phyloP scores from a whole-genome alignment of 2,888 invertebrate species.

The Melieria omissa region DNA sequence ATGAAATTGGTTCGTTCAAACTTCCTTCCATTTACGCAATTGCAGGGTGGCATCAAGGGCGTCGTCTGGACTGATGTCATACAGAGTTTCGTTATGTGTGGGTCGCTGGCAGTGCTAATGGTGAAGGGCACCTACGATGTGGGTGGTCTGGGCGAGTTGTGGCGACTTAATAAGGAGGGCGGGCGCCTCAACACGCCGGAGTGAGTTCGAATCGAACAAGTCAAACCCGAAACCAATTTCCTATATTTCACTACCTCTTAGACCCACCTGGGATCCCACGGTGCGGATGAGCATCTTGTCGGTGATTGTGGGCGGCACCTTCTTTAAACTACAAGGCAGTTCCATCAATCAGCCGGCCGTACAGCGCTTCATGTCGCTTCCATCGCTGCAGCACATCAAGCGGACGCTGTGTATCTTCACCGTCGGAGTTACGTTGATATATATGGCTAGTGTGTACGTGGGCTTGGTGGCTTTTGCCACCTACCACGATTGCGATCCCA shows the following conservation, averaged over 20 bases:
- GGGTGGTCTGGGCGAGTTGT: slow-evolving; percentile 75
- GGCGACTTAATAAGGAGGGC: slow-evolving; percentile 75
- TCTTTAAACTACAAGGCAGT: slow-evolving; percentile 81
- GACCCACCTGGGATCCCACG: slow-evolving; percentile 82
- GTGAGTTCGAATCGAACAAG: slow-evolving; percentile 65
- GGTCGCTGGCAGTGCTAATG: slow-evolving; percentile 76
- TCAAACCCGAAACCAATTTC: background rate
- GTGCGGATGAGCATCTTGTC: slow-evolving; percentile 84
- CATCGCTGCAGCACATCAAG: slow-evolving; percentile 76
- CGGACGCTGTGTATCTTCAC: slow-evolving; percentile 74
- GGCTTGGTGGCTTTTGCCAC: slow-evolving; percentile 80
- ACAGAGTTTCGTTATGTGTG: slow-evolving; percentile 80
- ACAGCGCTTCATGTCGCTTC: slow-evolving; percentile 83
- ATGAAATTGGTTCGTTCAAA: background rate
- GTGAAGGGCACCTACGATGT: slow-evolving; percentile 79
- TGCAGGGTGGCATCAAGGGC: slow-evolving; percentile 79
- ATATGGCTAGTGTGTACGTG: slow-evolving; percentile 76
- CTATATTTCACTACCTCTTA: slow-evolving; percentile 61
- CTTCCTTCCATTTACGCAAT: background rate
- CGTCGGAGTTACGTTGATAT: slow-evolving; percentile 72
- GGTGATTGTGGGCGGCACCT: slow-evolving; percentile 78
- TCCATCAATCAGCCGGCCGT: slow-evolving; percentile 87
- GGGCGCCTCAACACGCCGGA: slow-evolving; percentile 78
- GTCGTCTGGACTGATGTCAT: slow-evolving; percentile 86
- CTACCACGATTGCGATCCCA: slow-evolving; percentile 81